Evolutionary conservation across 2,888 invertebrate species (phyloP), one percentile per base, ranked within the genome.

Genomic region (Hydropsyche betteni): DNA sequence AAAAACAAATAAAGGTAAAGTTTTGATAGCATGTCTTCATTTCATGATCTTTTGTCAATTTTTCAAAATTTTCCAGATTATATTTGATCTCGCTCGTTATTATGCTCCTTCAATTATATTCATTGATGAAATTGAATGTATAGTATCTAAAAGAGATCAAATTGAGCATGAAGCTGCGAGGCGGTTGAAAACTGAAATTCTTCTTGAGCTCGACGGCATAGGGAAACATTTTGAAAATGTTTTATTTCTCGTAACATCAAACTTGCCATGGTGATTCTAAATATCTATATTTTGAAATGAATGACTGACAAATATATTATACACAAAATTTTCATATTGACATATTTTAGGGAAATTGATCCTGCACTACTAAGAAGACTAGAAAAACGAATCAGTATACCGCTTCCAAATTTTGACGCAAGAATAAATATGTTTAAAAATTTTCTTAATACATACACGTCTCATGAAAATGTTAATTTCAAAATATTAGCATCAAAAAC

Each of bases 61-160:
- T 10, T 16, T 16, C 10, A 16, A 12, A 10, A 52, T 52, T 12
- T 52, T 52, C n/a, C 10, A 12, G n/a, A 52, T 24, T 2, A 24
- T 24, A 24, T 24, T 24, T 24, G 24, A 24, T 24, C 24, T 24
- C 24, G 5, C 16, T 0, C 89, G 92, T 52, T 90, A 91, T 82
- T 92, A 94, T 82, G 91, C 96, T 0, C 98, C 98, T 0, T 93
- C 96, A 0, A 93, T 96, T 8, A 94, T 98, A 81, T 98, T 98
- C 84, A 90, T 98, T 69, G 98, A 98, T 83, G 98, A 98, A 85
- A 89, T 97, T 76, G 98, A 98, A 82, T 92, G 96, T 12, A 84
- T 97, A 50, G 92, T 94, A 24, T 91, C 93, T 2, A 87, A 86
- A 75, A 86, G 90, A 2, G 89, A 91, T 0, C 86, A 89, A 0